Evolutionary conservation across 2,113 vertebrate genomes (phyloP), one percentile per base, ranked within the genome.

Genomic region (Tetraodon nigroviridis): DNA sequence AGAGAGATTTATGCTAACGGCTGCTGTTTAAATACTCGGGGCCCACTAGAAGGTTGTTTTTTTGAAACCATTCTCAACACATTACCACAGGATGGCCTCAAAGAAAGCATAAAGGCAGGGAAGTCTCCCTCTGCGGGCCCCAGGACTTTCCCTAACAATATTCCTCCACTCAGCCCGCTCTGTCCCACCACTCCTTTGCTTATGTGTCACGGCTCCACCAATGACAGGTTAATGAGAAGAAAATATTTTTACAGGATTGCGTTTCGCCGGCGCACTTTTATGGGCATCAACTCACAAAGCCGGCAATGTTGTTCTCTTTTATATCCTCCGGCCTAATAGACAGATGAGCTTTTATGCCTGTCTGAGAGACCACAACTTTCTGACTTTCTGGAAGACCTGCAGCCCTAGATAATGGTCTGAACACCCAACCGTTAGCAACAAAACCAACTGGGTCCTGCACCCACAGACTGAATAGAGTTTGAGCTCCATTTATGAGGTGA

Each of bases 171-270:
- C 62, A 70, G 61, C 59, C 67, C 42, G n/a, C 57, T 68, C 68
- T 52, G 61, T 65, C 70, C 79, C 64, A 62, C 69, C 69, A 41
- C 69, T 67, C 64, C 79, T 60, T 69, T 20, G 52, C 76, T 58
- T 21, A 67, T 74, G 81, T 64, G 69, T 83, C 84, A 81, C 52
- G 64, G 71, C 82, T 84, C 75, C 68, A 76, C 16, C 50, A 79
- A 85, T 89, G 90, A 91, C 90, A 91, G 87, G 86, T 91, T 90
- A 91, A 90, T 90, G 89, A 90, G 84, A 84, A 88, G 87, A 90
- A 91, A 90, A 92, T 90, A 89, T 92, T 91, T 92, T 89, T 90
- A 87, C 78, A 88, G 81, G 90, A 88, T 91, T 84, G 46, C 62
- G 63, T 90, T 90, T 90, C 90, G 32, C 67, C 73, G 15, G 64